Evolutionary conservation across 2,888 invertebrate genomes (phyloP), one percentile per base, ranked within the genome.

Genomic region (Zhuqinia jingwanae): DNA sequence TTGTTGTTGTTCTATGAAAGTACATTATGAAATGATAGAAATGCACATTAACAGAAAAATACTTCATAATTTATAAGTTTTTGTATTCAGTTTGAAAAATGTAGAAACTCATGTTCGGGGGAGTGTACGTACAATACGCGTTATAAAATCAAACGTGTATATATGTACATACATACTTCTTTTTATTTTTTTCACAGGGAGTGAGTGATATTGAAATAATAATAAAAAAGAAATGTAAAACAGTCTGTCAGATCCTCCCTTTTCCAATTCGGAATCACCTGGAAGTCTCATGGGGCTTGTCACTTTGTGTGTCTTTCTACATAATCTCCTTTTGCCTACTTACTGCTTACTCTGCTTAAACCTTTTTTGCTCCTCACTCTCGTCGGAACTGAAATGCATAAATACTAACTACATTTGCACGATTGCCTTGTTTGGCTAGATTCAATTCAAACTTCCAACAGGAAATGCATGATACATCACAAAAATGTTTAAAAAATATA

Each of bases 211-310:
- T 47, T 56, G 50, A 56, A 17, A 47, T 77, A 42, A 80, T 8
- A n/a, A 27, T 73, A 70, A 75, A 50, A 60, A 68, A 45, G 56
- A 70, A 80, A 80, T 82, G 82, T 75, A 75, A 82, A 73, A 60
- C 75, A 75, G 82, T 6, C 82, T 75, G 63, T 50, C 30, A 82
- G 73, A 56, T 82, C 82, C 82, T 73, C 82, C 82, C 82, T 82
- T 82, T 82, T 81, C 81, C 56, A 81, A 56, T 81, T 47, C 70
- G 36, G 56, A 81, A 70, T 81, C 81, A 81, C 81, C 81, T 81
- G 81, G 80, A 68, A 80, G 68, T 80, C 80, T 56, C 56, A 68
- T 56, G 45, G 63, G 68, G 68, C 17, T 68, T 68, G 53, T 78
- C 78, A 45, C 30, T 63, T 53, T 60, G 15, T 22, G 25, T 60